Base-by-base conservation (phyloP, 2,113 vertebrate genomes). In the Cromileptes altivelis region DNA sequence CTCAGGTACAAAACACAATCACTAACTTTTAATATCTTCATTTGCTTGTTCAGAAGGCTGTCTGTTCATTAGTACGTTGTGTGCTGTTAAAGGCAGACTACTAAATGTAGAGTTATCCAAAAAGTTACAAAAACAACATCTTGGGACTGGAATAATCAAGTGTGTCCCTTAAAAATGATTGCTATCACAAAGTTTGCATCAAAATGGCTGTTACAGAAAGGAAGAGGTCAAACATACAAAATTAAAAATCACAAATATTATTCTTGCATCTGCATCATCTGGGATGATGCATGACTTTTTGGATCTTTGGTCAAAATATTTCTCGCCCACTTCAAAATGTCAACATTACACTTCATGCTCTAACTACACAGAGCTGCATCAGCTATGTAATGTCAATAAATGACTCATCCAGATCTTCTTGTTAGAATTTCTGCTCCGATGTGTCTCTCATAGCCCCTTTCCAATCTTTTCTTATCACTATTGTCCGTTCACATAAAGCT, bases 1-100 rank as follows among this genome's bases (percentile, higher is more conserved):
- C 25, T 56, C 0, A 47, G 4, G 37, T 83, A 70, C 56, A 87
- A 89, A 84, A 77, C 62, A 77, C 40, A 75, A 55, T 61, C 30
- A 80, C 61, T 80, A 63, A 62, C 61, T 45, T 37, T 42, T 17
- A 3, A 81, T 74, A 53, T 58, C 73, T 82, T 81, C 0, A 78
- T 80, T 30, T 40, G 30, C 19, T 81, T 64, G 12, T 27, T 37
- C 25, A 33, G 33, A 65, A 62, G 73, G 30, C 27, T 12, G 15
- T 61, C 57, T 67, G 37, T 52, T 53, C 49, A 71, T 72, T 50
- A 58, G 25, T 60, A 18, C 5, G 23, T 10, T 30, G 55, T 85
- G 52, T 61, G 19, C 11, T 63, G 33, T 19, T 81, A 52, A 62
- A 83, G 23, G 40, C 72, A 67, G 45, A 50, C 9, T 58, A 33